A percentile compares a stretch with the other conserved stretches of the same genome.
Evolutionary conservation across 2,113 vertebrate genomes (phyloP).

Genomic region (Sinocyclocheilus maitianheensis): DNA sequence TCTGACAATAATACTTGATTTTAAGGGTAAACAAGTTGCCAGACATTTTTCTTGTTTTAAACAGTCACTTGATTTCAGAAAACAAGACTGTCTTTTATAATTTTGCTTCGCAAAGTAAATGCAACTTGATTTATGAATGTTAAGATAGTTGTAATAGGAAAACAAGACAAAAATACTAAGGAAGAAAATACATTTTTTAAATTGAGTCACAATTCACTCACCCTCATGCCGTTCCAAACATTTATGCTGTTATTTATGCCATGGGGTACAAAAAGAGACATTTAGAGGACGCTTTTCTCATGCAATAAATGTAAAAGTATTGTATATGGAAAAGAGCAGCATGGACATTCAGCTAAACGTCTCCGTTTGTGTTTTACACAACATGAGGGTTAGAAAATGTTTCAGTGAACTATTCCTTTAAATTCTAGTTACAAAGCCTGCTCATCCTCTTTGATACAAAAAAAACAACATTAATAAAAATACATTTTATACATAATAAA

Average conservation of each 20-base stretch:
- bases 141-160: neutral
- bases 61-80: neutral
- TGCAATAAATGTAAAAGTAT: constrained; percentile 3
- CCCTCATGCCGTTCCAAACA: neutral
- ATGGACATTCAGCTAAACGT: neutral
- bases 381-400: neutral
- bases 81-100: neutral
- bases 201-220: neutral
- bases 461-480: constrained; percentile 68
- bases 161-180: neutral
- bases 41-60: neutral
- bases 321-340: neutral
- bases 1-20: neutral
- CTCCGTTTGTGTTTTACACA: neutral
- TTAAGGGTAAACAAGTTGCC: neutral
- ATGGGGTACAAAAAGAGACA: neutral
- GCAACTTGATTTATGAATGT: neutral
- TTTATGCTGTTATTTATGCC: neutral
- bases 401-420: neutral
- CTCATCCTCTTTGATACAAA: constrained; percentile 48
- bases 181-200: neutral
- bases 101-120: too few species aligned
- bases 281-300: neutral
- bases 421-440: constrained; percentile 34
- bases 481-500: constrained; percentile 67